These are phyloP conservation scores for Erpetoichthys calabaricus DNA, from an alignment of 2,797 vertebrate species.

Conservation along the genomic window DNA sequence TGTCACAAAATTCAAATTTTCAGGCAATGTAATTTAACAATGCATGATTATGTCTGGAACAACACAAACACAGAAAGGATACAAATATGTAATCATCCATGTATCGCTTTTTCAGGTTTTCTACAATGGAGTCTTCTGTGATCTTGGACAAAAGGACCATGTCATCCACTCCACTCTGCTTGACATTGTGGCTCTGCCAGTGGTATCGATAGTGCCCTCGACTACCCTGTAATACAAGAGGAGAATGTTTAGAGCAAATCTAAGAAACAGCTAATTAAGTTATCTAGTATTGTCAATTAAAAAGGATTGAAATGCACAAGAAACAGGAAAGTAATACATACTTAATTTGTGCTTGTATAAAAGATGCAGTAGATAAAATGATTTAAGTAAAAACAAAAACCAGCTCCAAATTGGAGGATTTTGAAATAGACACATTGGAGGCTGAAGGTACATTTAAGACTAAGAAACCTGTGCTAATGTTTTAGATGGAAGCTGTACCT, in stretches of 20 bases:
- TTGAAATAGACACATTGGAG: too few relatives aligned
- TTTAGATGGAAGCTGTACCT: too few relatives aligned
- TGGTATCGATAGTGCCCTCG: conserved; percentile 90
- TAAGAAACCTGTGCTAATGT: neutral
- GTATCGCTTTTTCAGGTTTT: conserved; percentile 94
- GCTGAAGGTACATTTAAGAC: neutral
- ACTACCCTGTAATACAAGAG: conserved; percentile 63
- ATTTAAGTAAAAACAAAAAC: too few relatives aligned
- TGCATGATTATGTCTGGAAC: too few relatives aligned
- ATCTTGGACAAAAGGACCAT: conserved; percentile 95
- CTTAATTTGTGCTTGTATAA: too few relatives aligned
- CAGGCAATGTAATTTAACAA: too few relatives aligned
- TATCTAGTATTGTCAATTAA: too few relatives aligned
- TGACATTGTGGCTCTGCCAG: conserved; percentile 98
- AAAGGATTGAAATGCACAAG: too few relatives aligned
- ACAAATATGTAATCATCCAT: conserved; percentile 98
- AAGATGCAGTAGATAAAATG: too few relatives aligned
- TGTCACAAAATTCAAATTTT: too few relatives aligned
- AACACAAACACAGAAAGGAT: conserved; percentile 54
- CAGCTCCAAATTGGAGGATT: neutral
- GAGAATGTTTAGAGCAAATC: neutral
- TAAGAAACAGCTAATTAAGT: too few relatives aligned
- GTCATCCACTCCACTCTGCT: conserved; percentile 89
- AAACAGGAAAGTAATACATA: too few relatives aligned
- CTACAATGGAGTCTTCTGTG: conserved; percentile 89